phyloP scores from a whole-genome alignment of 2,797 vertebrate species.

The Allobates femoralis region DNA sequence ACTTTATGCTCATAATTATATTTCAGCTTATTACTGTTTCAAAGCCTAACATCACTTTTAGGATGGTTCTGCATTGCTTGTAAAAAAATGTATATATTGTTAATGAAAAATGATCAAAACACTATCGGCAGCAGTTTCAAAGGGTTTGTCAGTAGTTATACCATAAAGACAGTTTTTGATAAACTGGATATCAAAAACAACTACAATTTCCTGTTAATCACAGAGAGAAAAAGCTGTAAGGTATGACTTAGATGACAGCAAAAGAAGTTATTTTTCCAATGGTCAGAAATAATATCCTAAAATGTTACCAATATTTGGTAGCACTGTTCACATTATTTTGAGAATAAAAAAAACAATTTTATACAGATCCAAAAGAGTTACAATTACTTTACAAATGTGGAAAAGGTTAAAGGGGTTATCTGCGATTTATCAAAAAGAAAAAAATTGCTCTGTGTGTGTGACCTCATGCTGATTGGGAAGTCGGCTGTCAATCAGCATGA shows the following conservation, averaged over 20 bases:
- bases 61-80: slow-evolving; percentile 2
- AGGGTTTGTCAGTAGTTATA: slow-evolving; percentile 13
- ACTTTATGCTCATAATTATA: neutral
- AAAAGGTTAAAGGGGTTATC: too few relatives aligned
- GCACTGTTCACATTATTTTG: neutral
- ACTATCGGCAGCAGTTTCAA: neutral
- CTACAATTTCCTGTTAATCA: neutral
- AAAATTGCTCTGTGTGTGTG: too few relatives aligned
- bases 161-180: neutral
- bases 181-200: slow-evolving; percentile 10
- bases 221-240: neutral
- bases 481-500: too few relatives aligned
- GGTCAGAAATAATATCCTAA: neutral
- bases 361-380: neutral
- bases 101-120: neutral
- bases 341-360: neutral
- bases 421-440: too few relatives aligned
- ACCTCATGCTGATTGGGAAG: too few relatives aligned
- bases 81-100: neutral
- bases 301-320: neutral
- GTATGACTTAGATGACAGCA: neutral
- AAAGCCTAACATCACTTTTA: slow-evolving; percentile 16
- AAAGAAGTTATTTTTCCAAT: neutral
- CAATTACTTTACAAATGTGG: neutral
- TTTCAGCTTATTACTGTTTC: neutral